These are phyloP conservation scores for Chloebia gouldiae DNA, from an alignment of 2,113 vertebrate species.

Conservation along the genomic window DNA sequence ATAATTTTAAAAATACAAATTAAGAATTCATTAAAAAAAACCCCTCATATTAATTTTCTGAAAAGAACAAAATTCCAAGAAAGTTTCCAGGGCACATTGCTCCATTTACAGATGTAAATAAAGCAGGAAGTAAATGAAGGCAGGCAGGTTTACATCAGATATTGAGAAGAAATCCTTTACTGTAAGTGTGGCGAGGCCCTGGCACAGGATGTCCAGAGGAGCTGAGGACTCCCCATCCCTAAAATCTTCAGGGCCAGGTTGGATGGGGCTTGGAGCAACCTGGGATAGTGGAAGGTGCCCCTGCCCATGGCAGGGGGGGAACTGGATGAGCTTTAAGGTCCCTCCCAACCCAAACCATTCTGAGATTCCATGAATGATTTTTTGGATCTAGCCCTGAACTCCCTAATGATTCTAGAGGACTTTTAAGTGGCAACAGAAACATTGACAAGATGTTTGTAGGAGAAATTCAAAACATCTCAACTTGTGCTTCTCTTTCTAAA, in stretches of 20 bases:
- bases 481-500: not conserved
- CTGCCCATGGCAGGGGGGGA: not conserved
- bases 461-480: not conserved
- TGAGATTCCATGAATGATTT: not conserved
- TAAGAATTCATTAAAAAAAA: not conserved
- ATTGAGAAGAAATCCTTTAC: not conserved
- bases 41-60: not conserved
- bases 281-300: not conserved
- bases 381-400: not conserved
- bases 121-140: not conserved
- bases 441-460: not conserved
- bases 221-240: not conserved
- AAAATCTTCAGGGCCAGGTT: not conserved
- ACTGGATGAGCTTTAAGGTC: not conserved
- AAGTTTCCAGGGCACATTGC: not conserved
- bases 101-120: not conserved
- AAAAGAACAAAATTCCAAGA: not conserved
- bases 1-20: not conserved
- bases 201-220: not conserved
- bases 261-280: rapidly evolving
- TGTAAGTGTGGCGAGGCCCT: not conserved
- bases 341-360: not conserved
- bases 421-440: not conserved
- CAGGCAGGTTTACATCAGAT: not conserved
- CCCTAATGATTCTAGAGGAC: not conserved